Evolutionary conservation across 2,113 vertebrate species (phyloP), one percentile per base, ranked within the genome.

Genomic region (Parus major): DNA sequence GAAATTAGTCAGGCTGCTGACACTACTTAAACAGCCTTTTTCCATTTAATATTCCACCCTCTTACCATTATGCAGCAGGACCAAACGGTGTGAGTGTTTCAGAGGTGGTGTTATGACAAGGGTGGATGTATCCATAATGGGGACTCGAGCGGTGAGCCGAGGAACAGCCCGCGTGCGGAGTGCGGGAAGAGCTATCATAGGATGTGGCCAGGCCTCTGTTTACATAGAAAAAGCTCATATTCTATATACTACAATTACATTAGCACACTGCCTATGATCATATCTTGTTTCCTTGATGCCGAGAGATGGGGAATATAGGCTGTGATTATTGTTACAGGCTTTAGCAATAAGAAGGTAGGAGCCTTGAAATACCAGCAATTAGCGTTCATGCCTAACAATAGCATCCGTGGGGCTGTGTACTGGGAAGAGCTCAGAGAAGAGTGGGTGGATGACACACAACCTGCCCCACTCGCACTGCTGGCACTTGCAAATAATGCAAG

Each of bases 11-110:
- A 97, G 92, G 92, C 96, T 95, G 86, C 91, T 97, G 97, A 97
- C 97, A 97, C 75, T 95, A 89, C 93, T 97, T 97, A 94, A 94
- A 97, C 94, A 96, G 95, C 91, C 96, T 95, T 96, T 97, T 94
- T 88, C 88, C 63, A 95, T 97, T 97, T 96, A 95, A 96, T 96
- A 97, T 97, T 97, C 97, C 97, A 96, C 97, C 97, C 97, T 97
- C 96, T 90, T 47, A 95, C 64, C 82, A 83, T 93, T 96, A 90
- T 95, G 96, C 95, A 59, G 94, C 92, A 96, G 97, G 95, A 92
- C 96, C 96, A 95, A 95, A 29, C 88, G 63, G 93, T 91, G 94
- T 95, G 97, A 96, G 88, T 91, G 86, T 96, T 96, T 96, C 95
- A 90, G 95, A 95, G 94, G 94, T 96, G 92, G 95, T 97, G 96